Evolutionary conservation across 2,797 vertebrate genomes (phyloP).

Genomic region (Morus bassanus): DNA sequence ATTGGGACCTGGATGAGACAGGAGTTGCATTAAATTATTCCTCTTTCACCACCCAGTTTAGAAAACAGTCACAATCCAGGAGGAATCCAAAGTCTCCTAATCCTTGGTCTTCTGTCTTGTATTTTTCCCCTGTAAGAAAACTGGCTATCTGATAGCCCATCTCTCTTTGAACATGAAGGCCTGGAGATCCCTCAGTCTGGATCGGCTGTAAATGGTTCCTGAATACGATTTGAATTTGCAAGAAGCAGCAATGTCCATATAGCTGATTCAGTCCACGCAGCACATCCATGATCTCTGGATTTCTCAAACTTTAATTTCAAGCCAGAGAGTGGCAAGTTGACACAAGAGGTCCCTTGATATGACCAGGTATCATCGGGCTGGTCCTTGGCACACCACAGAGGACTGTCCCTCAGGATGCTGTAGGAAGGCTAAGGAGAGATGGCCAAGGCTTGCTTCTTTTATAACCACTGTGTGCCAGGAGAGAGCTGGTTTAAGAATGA

Average conservation of each 20-base stretch:
- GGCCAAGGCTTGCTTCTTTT: not conserved
- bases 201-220: not conserved
- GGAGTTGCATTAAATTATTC: not conserved
- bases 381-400: not conserved
- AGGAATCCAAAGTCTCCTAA: not conserved
- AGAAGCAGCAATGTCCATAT: not conserved
- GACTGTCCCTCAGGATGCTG: not conserved
- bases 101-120: not conserved
- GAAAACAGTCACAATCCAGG: not conserved
- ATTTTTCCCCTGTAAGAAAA: not conserved
- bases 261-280: not conserved
- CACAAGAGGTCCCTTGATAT: not conserved
- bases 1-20: not conserved
- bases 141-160: not conserved
- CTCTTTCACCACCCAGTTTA: not conserved
- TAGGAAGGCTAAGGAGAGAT: not conserved
- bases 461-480: not conserved
- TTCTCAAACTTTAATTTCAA: not conserved
- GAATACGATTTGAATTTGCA: not conserved
- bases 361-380: not conserved
- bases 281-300: not conserved
- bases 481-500: not conserved
- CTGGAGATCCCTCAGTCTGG: not conserved
- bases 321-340: not conserved
- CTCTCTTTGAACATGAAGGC: not conserved